phyloP scores from a whole-genome alignment of 2,888 invertebrate genomes.

The Tenthredo livida region DNA sequence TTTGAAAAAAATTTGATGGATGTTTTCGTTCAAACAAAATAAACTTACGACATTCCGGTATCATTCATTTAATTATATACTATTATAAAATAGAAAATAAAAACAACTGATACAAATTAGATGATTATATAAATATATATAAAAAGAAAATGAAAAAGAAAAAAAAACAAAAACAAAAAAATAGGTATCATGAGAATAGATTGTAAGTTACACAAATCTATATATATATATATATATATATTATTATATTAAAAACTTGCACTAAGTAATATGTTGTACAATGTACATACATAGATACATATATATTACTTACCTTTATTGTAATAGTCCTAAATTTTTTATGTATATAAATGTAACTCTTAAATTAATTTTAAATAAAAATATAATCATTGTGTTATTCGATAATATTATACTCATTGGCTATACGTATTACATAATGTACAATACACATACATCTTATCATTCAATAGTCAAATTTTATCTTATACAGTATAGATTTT shows the following conservation, averaged over 20 bases:
- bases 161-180: conserved; percentile 59
- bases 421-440: neutral
- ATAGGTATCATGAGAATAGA: conserved; percentile 59
- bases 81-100: conserved; percentile 42
- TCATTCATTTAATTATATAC: conserved; percentile 68
- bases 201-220: conserved; percentile 62
- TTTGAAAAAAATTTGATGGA: conserved; percentile 20
- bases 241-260: conserved; percentile 69
- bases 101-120: conserved; percentile 69
- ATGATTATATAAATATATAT: conserved; percentile 57
- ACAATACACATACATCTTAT: neutral
- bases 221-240: conserved; percentile 63
- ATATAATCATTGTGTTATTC: conserved; percentile 77
- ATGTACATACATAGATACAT: conserved; percentile 61
- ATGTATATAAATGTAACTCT: conserved; percentile 78
- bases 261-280: conserved; percentile 64
- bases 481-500: neutral
- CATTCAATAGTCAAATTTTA: neutral
- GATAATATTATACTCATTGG: conserved; percentile 10
- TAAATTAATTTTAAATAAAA: conserved; percentile 77
- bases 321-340: conserved; percentile 76
- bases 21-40: conserved; percentile 53
- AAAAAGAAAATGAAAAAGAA: neutral
- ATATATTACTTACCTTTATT: conserved; percentile 66
- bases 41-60: conserved; percentile 76